These are phyloP conservation scores for Paedocypris micromegethes DNA, from an alignment of 2,797 vertebrate species.

Conservation along the genomic window DNA sequence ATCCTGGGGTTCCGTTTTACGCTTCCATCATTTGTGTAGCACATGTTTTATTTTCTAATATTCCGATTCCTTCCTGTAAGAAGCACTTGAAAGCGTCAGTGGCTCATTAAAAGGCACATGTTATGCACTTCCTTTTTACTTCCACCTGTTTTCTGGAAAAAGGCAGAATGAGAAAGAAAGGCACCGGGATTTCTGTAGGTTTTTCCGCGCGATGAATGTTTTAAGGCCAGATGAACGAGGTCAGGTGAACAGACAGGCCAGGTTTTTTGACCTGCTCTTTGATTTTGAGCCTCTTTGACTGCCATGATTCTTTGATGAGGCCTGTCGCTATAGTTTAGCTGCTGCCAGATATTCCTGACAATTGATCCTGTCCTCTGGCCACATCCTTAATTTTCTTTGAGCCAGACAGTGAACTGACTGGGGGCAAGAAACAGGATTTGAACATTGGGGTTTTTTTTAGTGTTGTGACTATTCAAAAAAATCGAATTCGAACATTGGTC, in stretches of 20 bases:
- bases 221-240: neutral
- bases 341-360: slow-evolving; percentile 47
- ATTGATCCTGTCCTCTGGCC: slow-evolving; percentile 53
- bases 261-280: slow-evolving; percentile 53
- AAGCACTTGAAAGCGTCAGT: slow-evolving; percentile 25
- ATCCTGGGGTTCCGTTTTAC: slow-evolving; percentile 64
- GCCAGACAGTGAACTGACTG: too few species aligned
- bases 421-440: too few species aligned
- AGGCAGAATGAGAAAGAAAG: neutral
- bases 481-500: too few species aligned
- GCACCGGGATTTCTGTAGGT: slow-evolving; percentile 1
- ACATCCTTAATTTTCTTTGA: slow-evolving; percentile 14
- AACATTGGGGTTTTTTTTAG: too few species aligned
- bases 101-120: slow-evolving; percentile 36
- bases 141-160: slow-evolving; percentile 25
- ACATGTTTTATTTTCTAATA: slow-evolving; percentile 58
- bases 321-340: slow-evolving; percentile 60
- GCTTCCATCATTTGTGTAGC: slow-evolving; percentile 65
- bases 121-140: slow-evolving; percentile 27
- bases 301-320: slow-evolving; percentile 69
- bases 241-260: slow-evolving; percentile 10
- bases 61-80: slow-evolving; percentile 29
- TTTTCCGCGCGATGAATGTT: slow-evolving; percentile 20
- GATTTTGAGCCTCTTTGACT: slow-evolving; percentile 58
- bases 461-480: too few species aligned